Evolutionary conservation across 2,888 invertebrate genomes (phyloP).

Genomic region (Sinodicranocentrus sp.): DNA sequence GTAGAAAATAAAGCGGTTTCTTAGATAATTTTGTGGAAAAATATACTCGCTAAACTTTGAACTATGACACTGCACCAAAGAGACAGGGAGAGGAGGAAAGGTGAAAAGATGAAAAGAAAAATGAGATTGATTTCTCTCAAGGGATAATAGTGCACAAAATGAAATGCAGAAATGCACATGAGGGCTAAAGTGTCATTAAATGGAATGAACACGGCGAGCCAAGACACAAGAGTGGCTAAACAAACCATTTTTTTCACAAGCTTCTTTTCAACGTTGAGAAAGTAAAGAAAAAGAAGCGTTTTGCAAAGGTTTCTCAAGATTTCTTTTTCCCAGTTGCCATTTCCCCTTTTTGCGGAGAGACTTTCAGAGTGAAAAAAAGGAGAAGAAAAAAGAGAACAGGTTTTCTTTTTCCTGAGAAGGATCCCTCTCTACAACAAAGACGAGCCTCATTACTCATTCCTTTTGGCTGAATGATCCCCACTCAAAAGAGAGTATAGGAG

Average conservation of each 20-base stretch:
- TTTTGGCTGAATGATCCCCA: constrained; percentile 52
- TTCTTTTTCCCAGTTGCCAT: neutral
- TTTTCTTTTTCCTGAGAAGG: constrained; percentile 2
- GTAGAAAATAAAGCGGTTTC: no score
- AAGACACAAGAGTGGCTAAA: no score
- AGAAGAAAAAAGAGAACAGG: neutral
- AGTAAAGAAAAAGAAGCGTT: neutral
- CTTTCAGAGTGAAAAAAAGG: neutral
- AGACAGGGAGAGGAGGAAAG: neutral
- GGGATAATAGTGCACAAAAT: no score
- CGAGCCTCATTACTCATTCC: constrained; percentile 67
- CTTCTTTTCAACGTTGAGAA: no score
- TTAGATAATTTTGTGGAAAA: no score
- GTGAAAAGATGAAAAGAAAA: constrained; percentile 37
- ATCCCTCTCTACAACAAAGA: constrained; percentile 47
- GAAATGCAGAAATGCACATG: no score
- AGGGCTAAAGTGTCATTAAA: no score
- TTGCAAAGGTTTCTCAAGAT: neutral
- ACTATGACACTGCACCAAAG: constrained; percentile 46
- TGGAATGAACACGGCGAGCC: no score
- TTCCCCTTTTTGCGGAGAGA: neutral
- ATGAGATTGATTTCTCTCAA: constrained; percentile 39
- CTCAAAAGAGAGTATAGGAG: neutral
- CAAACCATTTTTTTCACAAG: no score
- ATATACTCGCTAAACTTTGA: no score